A percentile compares a stretch with the other conserved stretches of the same genome.
phyloP scores from a whole-genome alignment of 2,113 vertebrate species.

The Oreocharis arfaki region DNA sequence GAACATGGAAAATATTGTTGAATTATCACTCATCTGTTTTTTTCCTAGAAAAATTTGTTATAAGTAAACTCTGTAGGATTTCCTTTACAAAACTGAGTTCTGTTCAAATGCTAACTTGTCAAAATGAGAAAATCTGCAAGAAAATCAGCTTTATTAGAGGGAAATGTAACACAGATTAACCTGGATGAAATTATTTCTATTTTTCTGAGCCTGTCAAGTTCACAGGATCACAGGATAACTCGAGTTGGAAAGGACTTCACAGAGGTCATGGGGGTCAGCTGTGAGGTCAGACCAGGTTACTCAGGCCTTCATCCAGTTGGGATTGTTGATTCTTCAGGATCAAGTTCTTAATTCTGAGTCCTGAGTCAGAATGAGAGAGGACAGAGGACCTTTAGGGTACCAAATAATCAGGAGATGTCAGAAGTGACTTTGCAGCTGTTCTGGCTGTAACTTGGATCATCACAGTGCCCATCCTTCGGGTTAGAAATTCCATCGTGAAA shows the following conservation, averaged over 20 bases:
- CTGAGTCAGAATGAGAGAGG: background rate
- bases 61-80: background rate
- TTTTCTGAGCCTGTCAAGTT: background rate
- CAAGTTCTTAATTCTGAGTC: background rate
- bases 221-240: background rate
- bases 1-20: slow-evolving; percentile 66
- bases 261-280: background rate
- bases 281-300: background rate
- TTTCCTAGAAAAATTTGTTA: slow-evolving; percentile 28
- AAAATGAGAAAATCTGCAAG: background rate
- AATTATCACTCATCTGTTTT: slow-evolving; percentile 7
- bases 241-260: background rate
- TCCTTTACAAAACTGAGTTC: background rate
- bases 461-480: background rate
- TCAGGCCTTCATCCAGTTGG: background rate
- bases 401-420: background rate
- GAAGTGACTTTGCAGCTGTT: background rate
- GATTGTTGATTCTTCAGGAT: background rate
- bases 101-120: background rate
- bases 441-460: background rate
- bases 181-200: background rate
- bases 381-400: background rate
- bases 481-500: background rate
- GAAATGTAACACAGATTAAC: background rate
- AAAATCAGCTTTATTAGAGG: background rate